Evolutionary conservation across 2,797 vertebrate genomes (phyloP), one percentile per base, ranked within the genome.

Genomic region (Eulemur coronatus): DNA sequence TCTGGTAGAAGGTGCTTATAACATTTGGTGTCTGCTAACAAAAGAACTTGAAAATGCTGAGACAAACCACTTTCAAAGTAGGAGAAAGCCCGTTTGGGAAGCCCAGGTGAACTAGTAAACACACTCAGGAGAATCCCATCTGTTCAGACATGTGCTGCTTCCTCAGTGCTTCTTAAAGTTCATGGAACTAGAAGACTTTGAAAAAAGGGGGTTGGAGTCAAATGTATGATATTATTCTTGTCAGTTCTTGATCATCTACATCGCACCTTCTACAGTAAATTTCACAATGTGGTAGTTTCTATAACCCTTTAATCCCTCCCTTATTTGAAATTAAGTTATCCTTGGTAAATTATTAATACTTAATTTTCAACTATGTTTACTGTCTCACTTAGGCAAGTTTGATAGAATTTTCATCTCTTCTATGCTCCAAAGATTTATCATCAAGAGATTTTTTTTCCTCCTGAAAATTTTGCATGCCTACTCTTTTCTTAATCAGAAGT

Each of bases 71-170:
- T 84, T 95, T 89, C 20, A 84, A 82, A 79, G 57, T 28, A 84
- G 24, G 14, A 88, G 70, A 93, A 22, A 90, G 24, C 18, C 52
- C 15, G 2, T 33, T 8, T 50, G 41, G 73, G 33, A 76, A 96
- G 76, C 24, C 63, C 90, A 91, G 43, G 79, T 92, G 86, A 91
- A 65, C 79, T n/a, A 59, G 46, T 63, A 26, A 73, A 55, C 33
- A 38, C 28, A 67, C 50, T 79, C 84, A 70, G 61, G 87, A 95
- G 70, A 95, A 78, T 46, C 43, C 70, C 88, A 81, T 94, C 86
- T 97, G 69, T 70, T 76, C 63, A 78, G 63, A 30, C 4, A 1
- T 35, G n/a, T 28, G 38, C 50, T 89, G 22, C 75, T 69, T 78
- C 55, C 43, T 95, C 61, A 69, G 69, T 35, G 57, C 35, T 94